Evolutionary conservation across 2,797 vertebrate species (phyloP).

Genomic region (Astyanax mexicanus): DNA sequence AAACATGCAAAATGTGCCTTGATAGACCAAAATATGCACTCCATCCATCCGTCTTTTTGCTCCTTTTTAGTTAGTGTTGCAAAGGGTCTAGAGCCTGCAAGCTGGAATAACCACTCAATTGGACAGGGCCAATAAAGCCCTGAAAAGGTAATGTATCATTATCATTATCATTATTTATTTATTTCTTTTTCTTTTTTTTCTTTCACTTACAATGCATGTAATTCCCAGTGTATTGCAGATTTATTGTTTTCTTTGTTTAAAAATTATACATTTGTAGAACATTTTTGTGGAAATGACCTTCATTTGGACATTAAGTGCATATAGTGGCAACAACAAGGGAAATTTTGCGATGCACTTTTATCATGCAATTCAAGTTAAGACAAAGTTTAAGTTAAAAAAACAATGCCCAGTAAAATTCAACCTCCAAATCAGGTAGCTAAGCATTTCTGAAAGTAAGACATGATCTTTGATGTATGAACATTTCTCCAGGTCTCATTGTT

Average conservation of each 20-base stretch:
- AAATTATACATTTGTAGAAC: background rate
- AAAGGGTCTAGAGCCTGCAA: no score
- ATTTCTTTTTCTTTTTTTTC: no score
- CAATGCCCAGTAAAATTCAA: background rate
- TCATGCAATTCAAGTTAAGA: background rate
- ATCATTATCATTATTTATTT: no score
- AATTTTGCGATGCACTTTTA: background rate
- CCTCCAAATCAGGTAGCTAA: background rate
- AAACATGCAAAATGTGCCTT: background rate
- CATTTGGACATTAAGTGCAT: background rate
- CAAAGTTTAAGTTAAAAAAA: background rate
- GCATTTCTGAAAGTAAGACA: conserved; percentile 2
- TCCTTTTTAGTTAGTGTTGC: no score
- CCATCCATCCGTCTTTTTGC: no score
- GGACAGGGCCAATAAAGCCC: no score
- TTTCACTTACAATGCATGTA: no score
- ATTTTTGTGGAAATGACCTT: background rate
- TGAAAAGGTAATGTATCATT: no score
- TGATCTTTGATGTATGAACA: background rate
- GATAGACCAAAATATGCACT: background rate
- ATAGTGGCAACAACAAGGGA: background rate
- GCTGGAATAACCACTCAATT: no score
- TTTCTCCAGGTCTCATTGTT: background rate
- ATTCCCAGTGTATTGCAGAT: no score
- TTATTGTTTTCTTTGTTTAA: background rate